These are phyloP conservation scores for Clinocottus analis DNA, from an alignment of 2,113 vertebrate genomes.

Conservation along the genomic window DNA sequence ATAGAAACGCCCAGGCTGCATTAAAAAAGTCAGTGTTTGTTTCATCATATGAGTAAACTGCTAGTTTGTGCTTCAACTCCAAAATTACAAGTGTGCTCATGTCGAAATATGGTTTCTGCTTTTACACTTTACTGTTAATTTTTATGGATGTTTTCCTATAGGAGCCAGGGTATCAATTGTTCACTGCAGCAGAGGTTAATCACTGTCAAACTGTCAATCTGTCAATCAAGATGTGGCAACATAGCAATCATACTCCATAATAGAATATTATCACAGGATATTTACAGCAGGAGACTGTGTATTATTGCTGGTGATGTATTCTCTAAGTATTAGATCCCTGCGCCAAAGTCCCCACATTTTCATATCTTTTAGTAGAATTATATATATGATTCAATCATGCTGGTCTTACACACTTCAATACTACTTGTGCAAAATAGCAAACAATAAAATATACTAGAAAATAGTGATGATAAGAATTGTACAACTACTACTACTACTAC, in stretches of 20 bases:
- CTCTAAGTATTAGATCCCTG: not conserved
- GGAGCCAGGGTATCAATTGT: not conserved
- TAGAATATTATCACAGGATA: not conserved
- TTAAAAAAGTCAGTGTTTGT: not conserved
- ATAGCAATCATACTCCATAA: not conserved
- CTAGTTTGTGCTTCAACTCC: not conserved
- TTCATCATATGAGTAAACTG: not conserved
- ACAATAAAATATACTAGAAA: not conserved
- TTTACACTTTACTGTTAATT: not conserved
- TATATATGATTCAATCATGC: not conserved
- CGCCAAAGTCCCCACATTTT: not conserved
- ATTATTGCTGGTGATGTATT: not conserved
- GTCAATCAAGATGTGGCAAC: not conserved
- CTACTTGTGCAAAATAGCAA: not conserved
- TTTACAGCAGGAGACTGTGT: not conserved
- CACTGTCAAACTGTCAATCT: not conserved
- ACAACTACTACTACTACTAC: not conserved
- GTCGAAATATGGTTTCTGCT: no score
- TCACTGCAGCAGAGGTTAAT: not conserved
- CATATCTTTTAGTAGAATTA: no score
- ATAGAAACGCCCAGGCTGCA: not conserved
- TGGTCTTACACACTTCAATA: not conserved
- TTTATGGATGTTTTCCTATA: not conserved
- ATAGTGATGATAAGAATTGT: not conserved
- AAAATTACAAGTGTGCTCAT: not conserved